Conservation (phyloP, 2,888 invertebrate species). For the Adelphocoris suturalis region DNA sequence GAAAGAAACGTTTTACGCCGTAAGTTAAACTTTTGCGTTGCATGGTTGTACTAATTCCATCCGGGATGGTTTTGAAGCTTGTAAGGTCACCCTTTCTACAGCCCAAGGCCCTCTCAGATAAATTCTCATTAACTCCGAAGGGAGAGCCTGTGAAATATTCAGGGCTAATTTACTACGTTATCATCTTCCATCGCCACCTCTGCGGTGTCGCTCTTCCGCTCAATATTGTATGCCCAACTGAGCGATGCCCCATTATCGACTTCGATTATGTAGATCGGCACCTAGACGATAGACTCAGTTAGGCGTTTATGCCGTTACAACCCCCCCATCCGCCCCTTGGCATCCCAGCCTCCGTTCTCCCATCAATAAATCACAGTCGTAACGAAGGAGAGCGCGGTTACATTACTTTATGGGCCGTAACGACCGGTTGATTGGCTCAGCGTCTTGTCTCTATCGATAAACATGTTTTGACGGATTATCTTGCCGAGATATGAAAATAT, state of each 20-base stretch:
- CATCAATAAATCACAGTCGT: not conserved
- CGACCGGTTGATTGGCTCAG: conserved; percentile 14
- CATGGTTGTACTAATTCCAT: too few relatives aligned
- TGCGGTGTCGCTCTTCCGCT: not conserved
- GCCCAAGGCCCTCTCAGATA: not conserved
- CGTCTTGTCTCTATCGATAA: conserved; percentile 14
- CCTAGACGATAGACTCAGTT: not conserved
- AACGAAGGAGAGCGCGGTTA: not conserved
- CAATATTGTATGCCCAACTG: conserved; percentile 28
- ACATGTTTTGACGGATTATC: conserved; percentile 36
- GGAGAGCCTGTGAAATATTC: not conserved
- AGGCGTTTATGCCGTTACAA: not conserved
- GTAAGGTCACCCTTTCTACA: too few relatives aligned
- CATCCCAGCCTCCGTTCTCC: not conserved
- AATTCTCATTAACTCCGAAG: not conserved
- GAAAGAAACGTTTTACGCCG: too few relatives aligned
- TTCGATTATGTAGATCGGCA: conserved; percentile 8
- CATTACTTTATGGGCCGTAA: not conserved
- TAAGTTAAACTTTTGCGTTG: too few relatives aligned
- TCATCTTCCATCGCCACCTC: conserved; percentile 33
- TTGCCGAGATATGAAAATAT: conserved; percentile 18
- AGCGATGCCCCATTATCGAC: conserved; percentile 22
- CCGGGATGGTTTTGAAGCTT: too few relatives aligned
- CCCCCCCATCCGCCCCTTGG: not conserved
- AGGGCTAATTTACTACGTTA: conserved; percentile 15